phyloP scores from a whole-genome alignment of 2,797 vertebrate genomes.

The Spinus olivaceus region DNA sequence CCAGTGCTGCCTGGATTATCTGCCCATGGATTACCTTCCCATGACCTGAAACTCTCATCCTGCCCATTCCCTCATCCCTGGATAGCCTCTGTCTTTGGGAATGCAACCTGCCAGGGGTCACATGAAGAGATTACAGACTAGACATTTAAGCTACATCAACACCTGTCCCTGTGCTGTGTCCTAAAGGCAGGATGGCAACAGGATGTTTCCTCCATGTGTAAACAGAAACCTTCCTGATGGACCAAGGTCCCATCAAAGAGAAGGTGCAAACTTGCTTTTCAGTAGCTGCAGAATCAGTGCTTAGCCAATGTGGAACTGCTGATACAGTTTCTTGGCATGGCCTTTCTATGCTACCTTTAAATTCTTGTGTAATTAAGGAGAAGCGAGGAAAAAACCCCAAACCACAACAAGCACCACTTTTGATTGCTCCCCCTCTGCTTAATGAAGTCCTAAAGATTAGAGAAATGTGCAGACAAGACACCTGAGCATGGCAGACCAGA shows the following conservation, averaged over 20 bases:
- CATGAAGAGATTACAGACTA: neutral
- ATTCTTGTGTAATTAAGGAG: slow-evolving; percentile 40
- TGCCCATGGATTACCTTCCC: neutral
- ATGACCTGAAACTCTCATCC: neutral
- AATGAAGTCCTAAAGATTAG: neutral
- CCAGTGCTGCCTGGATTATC: neutral
- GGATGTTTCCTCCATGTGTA: neutral
- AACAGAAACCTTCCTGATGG: neutral
- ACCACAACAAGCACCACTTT: slow-evolving; percentile 20
- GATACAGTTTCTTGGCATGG: neutral
- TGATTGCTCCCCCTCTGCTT: neutral
- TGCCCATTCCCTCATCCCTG: neutral
- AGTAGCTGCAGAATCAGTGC: neutral
- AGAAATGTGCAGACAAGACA: slow-evolving; percentile 6
- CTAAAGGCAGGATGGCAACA: neutral
- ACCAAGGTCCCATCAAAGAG: neutral
- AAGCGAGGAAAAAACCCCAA: neutral
- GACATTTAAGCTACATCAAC: neutral
- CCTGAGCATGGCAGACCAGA: neutral
- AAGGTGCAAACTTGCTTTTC: neutral
- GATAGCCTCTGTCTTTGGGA: neutral
- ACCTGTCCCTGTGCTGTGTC: neutral
- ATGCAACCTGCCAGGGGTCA: neutral
- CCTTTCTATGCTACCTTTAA: neutral
- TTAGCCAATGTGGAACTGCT: neutral